Evolutionary conservation across 2,888 invertebrate genomes (phyloP).

Genomic region (Agriopis leucophaearia): DNA sequence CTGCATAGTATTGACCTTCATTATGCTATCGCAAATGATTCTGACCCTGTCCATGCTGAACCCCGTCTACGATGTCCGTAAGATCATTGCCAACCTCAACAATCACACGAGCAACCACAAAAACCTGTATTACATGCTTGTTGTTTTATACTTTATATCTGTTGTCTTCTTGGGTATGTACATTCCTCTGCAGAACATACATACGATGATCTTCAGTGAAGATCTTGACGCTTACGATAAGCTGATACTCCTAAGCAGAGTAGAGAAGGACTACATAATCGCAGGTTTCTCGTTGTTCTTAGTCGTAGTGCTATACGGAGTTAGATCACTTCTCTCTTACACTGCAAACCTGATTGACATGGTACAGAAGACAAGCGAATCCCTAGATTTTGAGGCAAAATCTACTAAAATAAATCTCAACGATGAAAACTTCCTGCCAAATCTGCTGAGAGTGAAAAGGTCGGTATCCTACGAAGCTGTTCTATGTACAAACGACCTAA

Average conservation of each 20-base stretch:
- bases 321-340: slow-evolving; percentile 63
- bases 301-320: slow-evolving; percentile 67
- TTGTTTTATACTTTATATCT: slow-evolving; percentile 59
- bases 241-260: slow-evolving; percentile 57
- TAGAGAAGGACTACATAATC: slow-evolving; percentile 72
- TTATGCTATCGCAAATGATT: slow-evolving; percentile 72
- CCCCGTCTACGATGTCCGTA: slow-evolving; percentile 68
- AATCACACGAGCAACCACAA: slow-evolving; percentile 51
- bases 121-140: slow-evolving; percentile 47
- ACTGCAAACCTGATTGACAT: slow-evolving; percentile 61
- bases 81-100: slow-evolving; percentile 58
- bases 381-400: slow-evolving; percentile 37
- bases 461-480: slow-evolving; percentile 75
- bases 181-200: slow-evolving; percentile 64
- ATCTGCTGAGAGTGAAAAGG: slow-evolving; percentile 65
- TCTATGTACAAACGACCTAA: slow-evolving; percentile 68
- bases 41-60: slow-evolving; percentile 69
- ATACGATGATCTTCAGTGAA: slow-evolving; percentile 57
- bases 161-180: slow-evolving; percentile 73
- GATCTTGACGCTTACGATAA: slow-evolving; percentile 61
- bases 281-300: slow-evolving; percentile 77
- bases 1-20: slow-evolving; percentile 59
- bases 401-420: slow-evolving; percentile 35
- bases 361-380: slow-evolving; percentile 49
- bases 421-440: slow-evolving; percentile 60